A percentile compares a stretch with the other conserved stretches of the same genome.
Evolutionary conservation across 2,113 vertebrate genomes (phyloP).

Genomic region (Tachycineta bicolor): DNA sequence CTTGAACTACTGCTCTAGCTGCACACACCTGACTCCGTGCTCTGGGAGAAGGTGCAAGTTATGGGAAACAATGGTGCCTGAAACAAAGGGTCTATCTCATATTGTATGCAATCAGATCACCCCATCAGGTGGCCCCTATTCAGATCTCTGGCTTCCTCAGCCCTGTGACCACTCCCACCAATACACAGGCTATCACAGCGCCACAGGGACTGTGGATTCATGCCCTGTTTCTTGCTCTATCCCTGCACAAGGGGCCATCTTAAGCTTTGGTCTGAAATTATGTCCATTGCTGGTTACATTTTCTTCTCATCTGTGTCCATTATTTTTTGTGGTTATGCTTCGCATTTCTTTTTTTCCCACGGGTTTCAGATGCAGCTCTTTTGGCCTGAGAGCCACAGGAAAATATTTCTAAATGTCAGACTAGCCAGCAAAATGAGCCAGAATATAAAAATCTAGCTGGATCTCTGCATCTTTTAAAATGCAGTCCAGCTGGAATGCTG

Average conservation of each 20-base stretch:
- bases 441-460: constrained; percentile 11
- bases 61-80: neutral
- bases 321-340: neutral
- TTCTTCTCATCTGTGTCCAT: neutral
- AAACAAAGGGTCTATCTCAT: neutral
- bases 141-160: neutral
- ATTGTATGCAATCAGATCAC: neutral
- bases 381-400: neutral
- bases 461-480: neutral
- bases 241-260: neutral
- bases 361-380: neutral
- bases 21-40: rapidly evolving
- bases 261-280: neutral
- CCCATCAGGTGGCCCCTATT: neutral
- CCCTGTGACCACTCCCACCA: neutral
- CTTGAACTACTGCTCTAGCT: neutral
- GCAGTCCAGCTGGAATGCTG: neutral
- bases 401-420: constrained; percentile 21
- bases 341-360: neutral
- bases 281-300: neutral
- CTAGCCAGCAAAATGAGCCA: neutral
- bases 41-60: neutral
- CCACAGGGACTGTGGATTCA: neutral
- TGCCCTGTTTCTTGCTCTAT: neutral
- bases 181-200: neutral